A percentile compares a stretch with the other conserved stretches of the same genome.
phyloP scores from a whole-genome alignment of 2,888 invertebrate genomes.

The Dynastes grantii region DNA sequence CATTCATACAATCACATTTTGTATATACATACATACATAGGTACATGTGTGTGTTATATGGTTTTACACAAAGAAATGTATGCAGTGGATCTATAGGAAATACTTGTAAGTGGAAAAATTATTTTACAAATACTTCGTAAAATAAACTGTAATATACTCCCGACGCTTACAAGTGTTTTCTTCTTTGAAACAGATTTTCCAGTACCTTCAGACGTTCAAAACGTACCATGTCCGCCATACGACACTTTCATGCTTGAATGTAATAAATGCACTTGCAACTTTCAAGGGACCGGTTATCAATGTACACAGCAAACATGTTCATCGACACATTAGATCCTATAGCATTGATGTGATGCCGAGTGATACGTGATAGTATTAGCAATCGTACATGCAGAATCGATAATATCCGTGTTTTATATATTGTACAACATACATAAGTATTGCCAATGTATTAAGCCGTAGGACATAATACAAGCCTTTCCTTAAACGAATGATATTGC shows the following conservation, averaged over 20 bases:
- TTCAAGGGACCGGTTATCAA: conserved; percentile 73
- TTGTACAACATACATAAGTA: not conserved
- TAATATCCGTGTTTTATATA: not conserved
- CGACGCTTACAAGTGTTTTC: conserved; percentile 56
- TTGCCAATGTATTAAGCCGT: conserved; percentile 1
- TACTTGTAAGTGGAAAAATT: conserved; percentile 52
- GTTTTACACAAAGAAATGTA: conserved; percentile 14
- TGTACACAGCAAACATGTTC: conserved; percentile 73
- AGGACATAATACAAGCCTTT: not conserved
- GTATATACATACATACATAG: not conserved
- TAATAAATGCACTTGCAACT: conserved; percentile 75
- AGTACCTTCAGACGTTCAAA: conserved; percentile 64
- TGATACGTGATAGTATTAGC: conserved; percentile 27
- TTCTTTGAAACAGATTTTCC: conserved; percentile 58
- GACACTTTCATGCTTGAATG: conserved; percentile 74
- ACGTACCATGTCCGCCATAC: conserved; percentile 71
- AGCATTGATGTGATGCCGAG: not conserved
- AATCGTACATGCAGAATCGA: conserved; percentile 11
- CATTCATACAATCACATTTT: conserved; percentile 24
- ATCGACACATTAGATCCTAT: not conserved
- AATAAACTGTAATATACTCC: conserved; percentile 22
- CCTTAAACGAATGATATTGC: not conserved
- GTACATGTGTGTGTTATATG: conserved; percentile 30
- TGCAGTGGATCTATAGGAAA: conserved; percentile 44
- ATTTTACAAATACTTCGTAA: conserved; percentile 56